Conservation (phyloP, 2,113 vertebrate genomes). For the Panurus biarmicus region DNA sequence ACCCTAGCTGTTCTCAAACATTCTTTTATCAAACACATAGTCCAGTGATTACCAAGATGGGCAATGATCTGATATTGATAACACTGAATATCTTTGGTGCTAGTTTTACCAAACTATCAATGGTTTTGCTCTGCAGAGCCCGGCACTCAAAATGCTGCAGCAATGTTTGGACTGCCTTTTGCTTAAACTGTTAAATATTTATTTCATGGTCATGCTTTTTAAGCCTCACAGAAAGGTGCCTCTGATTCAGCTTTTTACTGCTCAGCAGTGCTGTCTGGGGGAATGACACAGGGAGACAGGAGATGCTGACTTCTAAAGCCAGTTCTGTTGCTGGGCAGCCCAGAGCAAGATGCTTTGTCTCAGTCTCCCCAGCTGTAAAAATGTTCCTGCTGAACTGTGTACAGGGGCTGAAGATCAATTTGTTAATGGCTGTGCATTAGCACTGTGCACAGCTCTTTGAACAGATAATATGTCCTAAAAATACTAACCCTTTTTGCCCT, state of each 20-base stretch:
- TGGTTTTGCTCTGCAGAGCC: neutral
- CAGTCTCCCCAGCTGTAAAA: neutral
- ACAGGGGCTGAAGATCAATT: slow-evolving; percentile 14
- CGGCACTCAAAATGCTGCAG: neutral
- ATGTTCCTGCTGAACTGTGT: neutral
- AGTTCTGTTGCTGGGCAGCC: neutral
- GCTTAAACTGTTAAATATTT: neutral
- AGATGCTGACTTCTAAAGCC: slow-evolving; percentile 15
- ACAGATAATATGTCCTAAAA: neutral
- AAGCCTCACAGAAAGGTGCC: neutral
- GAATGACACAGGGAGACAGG: neutral
- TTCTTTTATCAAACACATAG: slow-evolving; percentile 58
- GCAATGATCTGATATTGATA: slow-evolving; percentile 44
- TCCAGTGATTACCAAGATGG: slow-evolving; percentile 36
- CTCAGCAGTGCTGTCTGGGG: neutral
- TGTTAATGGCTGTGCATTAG: slow-evolving; percentile 29
- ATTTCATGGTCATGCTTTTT: neutral
- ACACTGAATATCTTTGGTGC: slow-evolving; percentile 1
- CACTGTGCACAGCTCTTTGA: neutral
- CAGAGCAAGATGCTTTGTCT: neutral
- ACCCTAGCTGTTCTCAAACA: slow-evolving; percentile 46
- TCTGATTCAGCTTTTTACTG: neutral
- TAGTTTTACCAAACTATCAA: slow-evolving; percentile 33
- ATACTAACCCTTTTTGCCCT: slow-evolving; percentile 9
- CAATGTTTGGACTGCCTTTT: neutral